Conservation (phyloP, 1,140 invertebrate species). For the Papilio dardanus region DNA sequence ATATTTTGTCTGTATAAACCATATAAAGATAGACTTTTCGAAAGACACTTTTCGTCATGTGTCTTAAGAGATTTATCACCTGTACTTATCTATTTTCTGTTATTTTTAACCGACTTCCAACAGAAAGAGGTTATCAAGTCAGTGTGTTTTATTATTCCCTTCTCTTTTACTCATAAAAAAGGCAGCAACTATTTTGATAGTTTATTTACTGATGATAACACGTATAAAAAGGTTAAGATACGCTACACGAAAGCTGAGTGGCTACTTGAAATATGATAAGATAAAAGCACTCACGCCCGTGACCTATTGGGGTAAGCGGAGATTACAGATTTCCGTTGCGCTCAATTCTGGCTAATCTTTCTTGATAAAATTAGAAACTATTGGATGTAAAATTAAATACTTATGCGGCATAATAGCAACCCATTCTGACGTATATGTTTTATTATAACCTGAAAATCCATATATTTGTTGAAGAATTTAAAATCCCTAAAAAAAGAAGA, state of each 20-base stretch:
- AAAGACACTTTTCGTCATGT: too few species aligned
- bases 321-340: not conserved
- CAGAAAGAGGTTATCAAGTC: not conserved
- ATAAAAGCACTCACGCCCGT: conserved; percentile 6
- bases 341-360: not conserved
- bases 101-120: too few species aligned
- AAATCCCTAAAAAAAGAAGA: not conserved
- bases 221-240: not conserved
- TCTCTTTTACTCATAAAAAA: not conserved
- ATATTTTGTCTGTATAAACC: not conserved
- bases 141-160: not conserved
- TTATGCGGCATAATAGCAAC: not conserved
- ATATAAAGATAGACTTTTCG: too few species aligned
- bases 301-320: conserved; percentile 6
- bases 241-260: not conserved
- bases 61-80: too few species aligned
- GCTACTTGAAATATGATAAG: conserved; percentile 10
- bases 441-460: not conserved
- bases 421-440: not conserved
- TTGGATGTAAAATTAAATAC: not conserved
- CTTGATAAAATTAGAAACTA: not conserved
- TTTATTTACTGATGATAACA: not conserved
- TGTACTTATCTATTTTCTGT: too few species aligned
- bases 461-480: not conserved
- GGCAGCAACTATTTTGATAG: not conserved